Conservation (phyloP, 2,888 invertebrate genomes). For the Hedya salicella region DNA sequence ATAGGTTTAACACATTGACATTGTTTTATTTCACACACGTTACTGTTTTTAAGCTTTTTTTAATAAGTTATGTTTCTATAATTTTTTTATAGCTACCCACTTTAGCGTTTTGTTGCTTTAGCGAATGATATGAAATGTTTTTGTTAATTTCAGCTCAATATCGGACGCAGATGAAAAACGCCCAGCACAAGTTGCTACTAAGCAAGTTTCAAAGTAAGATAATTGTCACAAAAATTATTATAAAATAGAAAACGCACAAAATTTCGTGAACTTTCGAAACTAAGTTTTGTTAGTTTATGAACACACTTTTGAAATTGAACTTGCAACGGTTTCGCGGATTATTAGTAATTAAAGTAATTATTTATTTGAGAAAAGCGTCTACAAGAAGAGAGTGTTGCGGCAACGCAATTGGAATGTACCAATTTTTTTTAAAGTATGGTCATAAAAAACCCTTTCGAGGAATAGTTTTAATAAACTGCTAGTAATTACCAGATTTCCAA, state of each 20-base stretch:
- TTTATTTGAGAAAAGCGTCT: no score
- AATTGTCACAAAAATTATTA: constrained; percentile 9
- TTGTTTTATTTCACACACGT: constrained; percentile 4
- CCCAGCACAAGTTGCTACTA: constrained; percentile 31
- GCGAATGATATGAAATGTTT: constrained; percentile 42
- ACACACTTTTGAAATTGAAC: constrained; percentile 18
- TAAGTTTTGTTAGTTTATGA: constrained; percentile 3
- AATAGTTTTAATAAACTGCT: no score
- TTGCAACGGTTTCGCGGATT: constrained; percentile 23
- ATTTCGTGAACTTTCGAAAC: constrained; percentile 8
- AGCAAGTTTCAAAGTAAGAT: constrained; percentile 43
- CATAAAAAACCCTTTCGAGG: no score
- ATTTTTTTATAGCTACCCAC: background rate
- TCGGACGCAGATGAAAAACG: constrained; percentile 41
- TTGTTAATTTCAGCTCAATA: constrained; percentile 42
- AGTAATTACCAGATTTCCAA: no score
- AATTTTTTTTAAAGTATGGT: no score
- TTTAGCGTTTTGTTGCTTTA: constrained; percentile 17
- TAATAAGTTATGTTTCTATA: constrained; percentile 17
- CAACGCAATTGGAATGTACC: no score
- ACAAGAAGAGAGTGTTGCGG: no score
- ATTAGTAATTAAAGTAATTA: background rate
- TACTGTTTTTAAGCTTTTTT: constrained; percentile 31
- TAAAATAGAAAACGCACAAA: background rate
- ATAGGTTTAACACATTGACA: no score